Conservation (phyloP, 2,888 invertebrate species). For the Drosophila parthenogenetica region DNA sequence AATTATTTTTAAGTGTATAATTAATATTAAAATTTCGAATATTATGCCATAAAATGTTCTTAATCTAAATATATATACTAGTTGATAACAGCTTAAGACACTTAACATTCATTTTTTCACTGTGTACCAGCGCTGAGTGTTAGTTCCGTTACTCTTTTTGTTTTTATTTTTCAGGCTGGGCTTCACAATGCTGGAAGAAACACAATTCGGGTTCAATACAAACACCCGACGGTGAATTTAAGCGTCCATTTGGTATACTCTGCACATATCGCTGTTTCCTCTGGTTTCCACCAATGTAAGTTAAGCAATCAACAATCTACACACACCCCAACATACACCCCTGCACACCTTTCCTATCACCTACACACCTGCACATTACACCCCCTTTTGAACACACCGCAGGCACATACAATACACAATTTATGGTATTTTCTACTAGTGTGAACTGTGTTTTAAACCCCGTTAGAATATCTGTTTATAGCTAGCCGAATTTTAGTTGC, state of each 20-base stretch:
- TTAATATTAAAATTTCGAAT: too few relatives aligned
- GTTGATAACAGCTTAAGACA: too few relatives aligned
- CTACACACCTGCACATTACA: neutral
- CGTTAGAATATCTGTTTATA: too few relatives aligned
- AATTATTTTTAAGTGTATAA: too few relatives aligned
- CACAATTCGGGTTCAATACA: conserved; percentile 84
- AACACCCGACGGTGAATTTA: conserved; percentile 84
- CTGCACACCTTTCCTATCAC: conserved; percentile 6
- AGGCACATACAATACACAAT: conserved; percentile 55
- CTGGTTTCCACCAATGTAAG: conserved; percentile 85
- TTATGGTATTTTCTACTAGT: conserved; percentile 71
- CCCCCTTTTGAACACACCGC: conserved; percentile 1
- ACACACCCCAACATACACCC: neutral
- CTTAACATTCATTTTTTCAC: neutral
- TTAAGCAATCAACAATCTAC: conserved; percentile 58
- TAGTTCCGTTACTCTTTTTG: neutral
- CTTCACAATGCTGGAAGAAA: conserved; percentile 84
- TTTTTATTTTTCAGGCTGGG: conserved; percentile 74
- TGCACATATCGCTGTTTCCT: conserved; percentile 84
- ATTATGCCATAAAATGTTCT: too few relatives aligned
- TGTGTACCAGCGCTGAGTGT: neutral
- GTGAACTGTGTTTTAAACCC: conserved; percentile 75
- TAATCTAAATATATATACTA: too few relatives aligned
- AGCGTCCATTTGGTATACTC: conserved; percentile 83
- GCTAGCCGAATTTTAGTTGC: neutral